Conservation (phyloP, 2,113 vertebrate species). For the Anoura caudifer region DNA sequence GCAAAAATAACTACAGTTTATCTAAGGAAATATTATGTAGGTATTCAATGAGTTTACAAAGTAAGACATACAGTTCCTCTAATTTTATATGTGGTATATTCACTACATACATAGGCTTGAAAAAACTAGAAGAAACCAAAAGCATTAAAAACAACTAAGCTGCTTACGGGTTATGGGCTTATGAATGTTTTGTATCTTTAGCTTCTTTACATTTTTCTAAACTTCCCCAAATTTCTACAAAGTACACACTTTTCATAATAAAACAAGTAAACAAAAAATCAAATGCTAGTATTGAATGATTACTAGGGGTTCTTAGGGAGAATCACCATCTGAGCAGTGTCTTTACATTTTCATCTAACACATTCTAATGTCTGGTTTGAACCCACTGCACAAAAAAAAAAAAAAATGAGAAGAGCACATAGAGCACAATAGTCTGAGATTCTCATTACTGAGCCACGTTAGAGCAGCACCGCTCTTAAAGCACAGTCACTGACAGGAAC, state of each 20-base stretch:
- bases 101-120: not conserved
- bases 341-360: not conserved
- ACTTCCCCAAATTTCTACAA: not conserved
- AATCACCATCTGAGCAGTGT: no score
- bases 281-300: not conserved
- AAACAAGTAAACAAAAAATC: constrained; percentile 4
- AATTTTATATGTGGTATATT: not conserved
- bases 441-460: not conserved
- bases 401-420: not conserved
- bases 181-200: not conserved
- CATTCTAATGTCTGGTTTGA: not conserved
- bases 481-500: not conserved
- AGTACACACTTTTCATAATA: not conserved
- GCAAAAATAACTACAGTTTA: not conserved
- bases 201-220: not conserved
- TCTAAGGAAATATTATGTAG: not conserved
- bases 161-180: not conserved
- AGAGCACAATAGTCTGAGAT: accelerated
- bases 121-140: not conserved
- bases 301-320: not conserved
- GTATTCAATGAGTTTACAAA: not conserved
- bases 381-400: not conserved
- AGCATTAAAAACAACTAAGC: not conserved
- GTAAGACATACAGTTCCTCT: not conserved
- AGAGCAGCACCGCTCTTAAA: not conserved